These are phyloP conservation scores for Ruditapes philippinarum DNA, from an alignment of 1,140 invertebrate species.

Conservation along the genomic window DNA sequence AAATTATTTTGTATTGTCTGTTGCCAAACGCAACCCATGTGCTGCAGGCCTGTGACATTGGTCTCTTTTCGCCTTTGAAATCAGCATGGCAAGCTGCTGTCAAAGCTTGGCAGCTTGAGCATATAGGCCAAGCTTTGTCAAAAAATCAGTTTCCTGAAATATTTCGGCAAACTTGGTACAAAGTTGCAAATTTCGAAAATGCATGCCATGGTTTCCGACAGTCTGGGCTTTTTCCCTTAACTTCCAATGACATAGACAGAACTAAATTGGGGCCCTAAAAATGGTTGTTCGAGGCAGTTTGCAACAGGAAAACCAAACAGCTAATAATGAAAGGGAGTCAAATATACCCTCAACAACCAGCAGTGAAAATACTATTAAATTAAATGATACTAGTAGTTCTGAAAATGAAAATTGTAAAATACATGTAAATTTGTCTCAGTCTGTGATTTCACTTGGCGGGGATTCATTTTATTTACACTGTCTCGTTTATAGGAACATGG, in stretches of 20 bases:
- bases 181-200: background rate
- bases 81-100: background rate
- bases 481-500: too few relatives aligned
- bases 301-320: too few relatives aligned
- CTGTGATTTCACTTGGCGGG: background rate
- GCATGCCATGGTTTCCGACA: background rate
- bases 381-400: too few relatives aligned
- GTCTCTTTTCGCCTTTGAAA: background rate
- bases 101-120: background rate
- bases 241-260: background rate
- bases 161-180: background rate
- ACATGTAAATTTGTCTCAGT: too few relatives aligned
- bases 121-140: background rate
- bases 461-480: too few relatives aligned
- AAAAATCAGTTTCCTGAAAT: background rate
- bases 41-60: slow-evolving; percentile 4
- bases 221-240: background rate
- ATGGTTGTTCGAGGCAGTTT: background rate
- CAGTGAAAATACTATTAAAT: too few relatives aligned
- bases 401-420: background rate
- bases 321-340: too few relatives aligned
- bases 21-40: background rate
- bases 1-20: background rate
- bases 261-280: background rate
- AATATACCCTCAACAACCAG: background rate